Evolutionary conservation across 2,797 vertebrate genomes (phyloP).

Genomic region (Alfaro cultratus): DNA sequence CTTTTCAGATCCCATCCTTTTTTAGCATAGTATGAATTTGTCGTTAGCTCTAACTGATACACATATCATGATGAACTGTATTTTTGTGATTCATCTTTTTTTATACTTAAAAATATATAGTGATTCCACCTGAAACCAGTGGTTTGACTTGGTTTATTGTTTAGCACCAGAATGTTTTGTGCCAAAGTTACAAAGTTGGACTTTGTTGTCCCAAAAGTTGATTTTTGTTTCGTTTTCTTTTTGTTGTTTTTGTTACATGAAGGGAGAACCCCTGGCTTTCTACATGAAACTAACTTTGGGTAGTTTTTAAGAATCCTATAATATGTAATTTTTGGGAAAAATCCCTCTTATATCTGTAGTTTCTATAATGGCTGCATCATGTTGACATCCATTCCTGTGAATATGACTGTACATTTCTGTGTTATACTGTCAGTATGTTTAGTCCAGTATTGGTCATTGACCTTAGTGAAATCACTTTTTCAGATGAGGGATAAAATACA

Average conservation of each 20-base stretch:
- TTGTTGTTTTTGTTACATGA: not conserved
- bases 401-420: slow-evolving; percentile 45
- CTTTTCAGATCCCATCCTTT: slow-evolving; percentile 36
- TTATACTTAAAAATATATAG: slow-evolving; percentile 61
- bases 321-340: not conserved
- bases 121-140: slow-evolving; percentile 27
- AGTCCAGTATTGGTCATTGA: slow-evolving; percentile 54
- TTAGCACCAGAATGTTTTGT: slow-evolving; percentile 48
- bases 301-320: not conserved
- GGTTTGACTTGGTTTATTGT: slow-evolving; percentile 38
- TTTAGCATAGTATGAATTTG: slow-evolving; percentile 58
- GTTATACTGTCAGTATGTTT: slow-evolving; percentile 19
- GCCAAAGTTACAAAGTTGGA: slow-evolving; percentile 41
- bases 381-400: slow-evolving; percentile 52
- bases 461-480: slow-evolving; percentile 4
- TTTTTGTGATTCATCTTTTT: slow-evolving; percentile 49
- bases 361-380: slow-evolving; percentile 24
- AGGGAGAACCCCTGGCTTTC: not conserved
- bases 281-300: not conserved
- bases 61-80: slow-evolving; percentile 72
- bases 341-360: slow-evolving; percentile 16
- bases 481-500: slow-evolving; percentile 39
- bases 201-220: not conserved
- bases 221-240: not conserved
- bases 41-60: slow-evolving; percentile 40